These are phyloP conservation scores for Passerina amoena DNA, from an alignment of 2,113 vertebrate species.

Conservation along the genomic window DNA sequence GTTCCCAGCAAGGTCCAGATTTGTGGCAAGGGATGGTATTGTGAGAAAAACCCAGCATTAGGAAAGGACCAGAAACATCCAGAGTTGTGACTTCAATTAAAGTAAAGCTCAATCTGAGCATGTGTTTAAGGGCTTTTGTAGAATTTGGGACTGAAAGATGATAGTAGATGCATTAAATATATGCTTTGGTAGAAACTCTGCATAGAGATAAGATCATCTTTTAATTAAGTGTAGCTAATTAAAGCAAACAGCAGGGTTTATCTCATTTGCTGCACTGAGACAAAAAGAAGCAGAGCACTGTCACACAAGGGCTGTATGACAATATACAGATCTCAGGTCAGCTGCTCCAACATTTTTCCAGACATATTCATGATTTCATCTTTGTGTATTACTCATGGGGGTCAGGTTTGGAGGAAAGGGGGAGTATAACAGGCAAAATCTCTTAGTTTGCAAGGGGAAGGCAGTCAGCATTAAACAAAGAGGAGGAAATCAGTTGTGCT, in stretches of 20 bases:
- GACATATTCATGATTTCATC: background rate
- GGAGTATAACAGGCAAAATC: background rate
- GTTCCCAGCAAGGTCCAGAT: background rate
- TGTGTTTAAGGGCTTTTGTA: background rate
- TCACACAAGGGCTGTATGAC: background rate
- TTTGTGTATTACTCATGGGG: background rate
- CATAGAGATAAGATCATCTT: background rate
- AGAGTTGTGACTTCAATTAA: background rate
- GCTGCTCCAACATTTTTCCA: background rate
- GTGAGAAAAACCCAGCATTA: background rate
- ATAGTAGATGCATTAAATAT: background rate
- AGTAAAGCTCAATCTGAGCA: background rate
- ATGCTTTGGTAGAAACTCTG: background rate
- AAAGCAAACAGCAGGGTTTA: background rate
- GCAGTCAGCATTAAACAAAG: background rate
- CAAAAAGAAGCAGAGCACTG: background rate
- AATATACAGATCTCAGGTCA: background rate
- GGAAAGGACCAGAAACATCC: background rate
- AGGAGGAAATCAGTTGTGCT: background rate
- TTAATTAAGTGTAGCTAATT: slow-evolving; percentile 18
- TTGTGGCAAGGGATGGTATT: background rate
- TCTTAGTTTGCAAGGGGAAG: background rate
- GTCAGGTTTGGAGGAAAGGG: background rate
- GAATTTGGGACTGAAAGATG: background rate
- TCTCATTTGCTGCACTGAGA: background rate